Evolutionary conservation across 2,888 invertebrate species (phyloP), one percentile per base, ranked within the genome.

Genomic region (Cremastobaeus sp.): DNA sequence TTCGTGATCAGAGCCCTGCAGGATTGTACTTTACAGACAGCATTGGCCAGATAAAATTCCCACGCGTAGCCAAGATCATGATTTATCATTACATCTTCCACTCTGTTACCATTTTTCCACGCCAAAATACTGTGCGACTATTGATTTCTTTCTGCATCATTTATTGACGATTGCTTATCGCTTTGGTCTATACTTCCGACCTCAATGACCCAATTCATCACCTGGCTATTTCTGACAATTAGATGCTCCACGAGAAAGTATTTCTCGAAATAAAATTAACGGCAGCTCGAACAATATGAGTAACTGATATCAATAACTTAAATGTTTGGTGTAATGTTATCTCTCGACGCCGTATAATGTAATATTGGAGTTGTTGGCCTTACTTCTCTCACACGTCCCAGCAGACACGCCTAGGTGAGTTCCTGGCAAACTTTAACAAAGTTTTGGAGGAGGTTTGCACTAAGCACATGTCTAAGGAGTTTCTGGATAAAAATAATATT

Each of bases 361-460:
- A 48, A 64, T 57, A 50, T 64, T 50, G 64, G 17, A 64, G 35
- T 57, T 57, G 62, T 57, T 64, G 50, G 57, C 57, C 57, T 50
- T 64, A 64, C 50, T 71, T 71, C 55, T 41, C 57, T 50, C 57
- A 71, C 50, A 71, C 64, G 45, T 71, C 70, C 64, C 64, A 57
- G 32, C 21, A 71, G 70, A 71, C 57, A 64, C 47, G 64, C 43
- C 57, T 64, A 64, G 48, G 64, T 71, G 57, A 71, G 70, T 64
- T 64, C 28, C 12, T 30, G 37, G 15, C 15, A 48, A 71, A 71
- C 64, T 64, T 71, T 43, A 28, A 34, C 57, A 20, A 64, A 71
- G 64, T 65, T 71, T 52, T 45, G 17, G 45, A 50, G 64, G 25
- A 57, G 57, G 57, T 64, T 62, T 43, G 11, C 28, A 30, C 35